Evolutionary conservation across 2,113 vertebrate genomes (phyloP).

Genomic region (Nyctereutes procyonoides): DNA sequence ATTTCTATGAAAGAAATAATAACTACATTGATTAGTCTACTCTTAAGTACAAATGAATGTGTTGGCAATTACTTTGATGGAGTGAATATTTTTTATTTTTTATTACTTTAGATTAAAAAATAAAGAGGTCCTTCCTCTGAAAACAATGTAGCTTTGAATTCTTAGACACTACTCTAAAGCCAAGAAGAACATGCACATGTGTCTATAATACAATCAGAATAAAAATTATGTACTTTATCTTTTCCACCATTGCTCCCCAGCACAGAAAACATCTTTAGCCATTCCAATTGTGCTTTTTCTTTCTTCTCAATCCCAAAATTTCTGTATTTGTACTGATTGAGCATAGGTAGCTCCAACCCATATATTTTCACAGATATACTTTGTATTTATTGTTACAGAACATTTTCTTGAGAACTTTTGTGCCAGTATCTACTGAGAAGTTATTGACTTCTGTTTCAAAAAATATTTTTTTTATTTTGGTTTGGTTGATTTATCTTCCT

Average conservation of each 20-base stretch:
- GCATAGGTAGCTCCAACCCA: background rate
- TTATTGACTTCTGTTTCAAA: background rate
- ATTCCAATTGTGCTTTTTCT: background rate
- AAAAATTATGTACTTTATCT: background rate
- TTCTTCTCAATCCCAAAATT: background rate
- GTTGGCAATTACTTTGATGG: background rate
- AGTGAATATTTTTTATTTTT: background rate
- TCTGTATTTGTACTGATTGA: background rate
- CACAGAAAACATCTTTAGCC: background rate
- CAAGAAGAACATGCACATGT: background rate
- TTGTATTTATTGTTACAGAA: background rate
- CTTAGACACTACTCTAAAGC: background rate
- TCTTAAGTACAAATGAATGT: background rate
- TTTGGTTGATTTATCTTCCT: background rate
- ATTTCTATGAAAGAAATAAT: background rate
- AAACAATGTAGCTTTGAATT: background rate
- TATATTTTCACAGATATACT: background rate
- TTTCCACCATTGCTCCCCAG: background rate
- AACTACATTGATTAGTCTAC: constrained; percentile 14
- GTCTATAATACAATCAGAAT: background rate
- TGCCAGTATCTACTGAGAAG: background rate
- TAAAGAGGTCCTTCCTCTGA: background rate
- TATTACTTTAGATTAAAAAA: background rate
- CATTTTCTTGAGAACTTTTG: background rate
- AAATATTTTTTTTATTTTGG: background rate